Evolutionary conservation across 2,797 vertebrate genomes (phyloP).

Genomic region (Margarornis squamiger): DNA sequence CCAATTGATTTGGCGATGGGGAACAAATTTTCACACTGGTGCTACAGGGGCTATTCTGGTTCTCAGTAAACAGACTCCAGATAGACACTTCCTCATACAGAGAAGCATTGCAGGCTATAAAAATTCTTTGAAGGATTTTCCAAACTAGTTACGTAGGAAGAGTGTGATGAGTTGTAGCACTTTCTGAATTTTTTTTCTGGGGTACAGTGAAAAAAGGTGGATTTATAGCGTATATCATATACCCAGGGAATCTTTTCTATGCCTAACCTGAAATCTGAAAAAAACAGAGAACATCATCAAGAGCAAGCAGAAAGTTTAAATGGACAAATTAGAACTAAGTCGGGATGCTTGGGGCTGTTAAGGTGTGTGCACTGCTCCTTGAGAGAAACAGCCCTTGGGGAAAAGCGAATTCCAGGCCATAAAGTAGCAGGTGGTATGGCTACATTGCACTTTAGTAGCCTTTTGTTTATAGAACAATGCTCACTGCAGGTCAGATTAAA

Average conservation of each 20-base stretch:
- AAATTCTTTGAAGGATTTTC: neutral
- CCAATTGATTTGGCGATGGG: neutral
- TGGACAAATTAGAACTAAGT: neutral
- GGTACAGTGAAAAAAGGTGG: neutral
- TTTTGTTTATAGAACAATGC: slow-evolving; percentile 32
- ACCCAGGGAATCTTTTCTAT: neutral
- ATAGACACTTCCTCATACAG: neutral
- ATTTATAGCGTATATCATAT: neutral
- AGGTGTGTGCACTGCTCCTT: neutral
- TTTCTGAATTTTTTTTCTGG: neutral
- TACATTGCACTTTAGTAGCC: neutral
- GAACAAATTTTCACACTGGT: neutral
- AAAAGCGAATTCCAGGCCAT: neutral
- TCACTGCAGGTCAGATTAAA: neutral
- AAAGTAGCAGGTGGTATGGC: slow-evolving; percentile 12
- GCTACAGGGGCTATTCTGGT: neutral
- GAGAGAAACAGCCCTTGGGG: neutral
- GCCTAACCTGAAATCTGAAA: neutral
- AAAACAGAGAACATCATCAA: neutral
- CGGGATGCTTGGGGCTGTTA: neutral
- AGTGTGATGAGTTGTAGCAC: neutral
- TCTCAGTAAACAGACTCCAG: neutral
- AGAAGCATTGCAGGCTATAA: neutral
- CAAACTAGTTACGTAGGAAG: neutral
- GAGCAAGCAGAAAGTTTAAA: neutral